Evolutionary conservation across 2,888 invertebrate species (phyloP).

Genomic region (Drosophila yooni): DNA sequence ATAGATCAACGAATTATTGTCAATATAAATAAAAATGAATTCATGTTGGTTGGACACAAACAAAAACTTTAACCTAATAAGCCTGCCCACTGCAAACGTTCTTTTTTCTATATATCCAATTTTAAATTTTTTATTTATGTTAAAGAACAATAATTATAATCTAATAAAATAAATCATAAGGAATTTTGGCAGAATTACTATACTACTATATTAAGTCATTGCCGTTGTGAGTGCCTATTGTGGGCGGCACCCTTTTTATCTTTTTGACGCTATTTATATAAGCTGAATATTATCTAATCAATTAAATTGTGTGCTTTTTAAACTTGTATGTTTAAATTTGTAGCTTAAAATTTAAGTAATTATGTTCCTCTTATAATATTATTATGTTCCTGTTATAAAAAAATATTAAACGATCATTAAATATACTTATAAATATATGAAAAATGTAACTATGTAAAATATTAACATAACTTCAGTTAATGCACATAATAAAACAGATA

Average conservation of each 20-base stretch:
- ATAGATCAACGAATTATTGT: not conserved
- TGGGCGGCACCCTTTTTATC: constrained; percentile 22
- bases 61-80: not conserved
- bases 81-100: not conserved
- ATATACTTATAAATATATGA: not conserved
- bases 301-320: constrained; percentile 35
- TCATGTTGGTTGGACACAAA: not conserved
- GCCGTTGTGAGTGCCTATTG: constrained; percentile 12
- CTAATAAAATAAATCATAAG: not conserved
- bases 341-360: constrained; percentile 13
- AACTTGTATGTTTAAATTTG: constrained; percentile 41
- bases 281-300: constrained; percentile 59
- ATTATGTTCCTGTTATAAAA: not conserved
- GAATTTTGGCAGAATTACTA: not conserved
- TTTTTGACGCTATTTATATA: constrained; percentile 49
- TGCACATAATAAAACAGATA: not conserved
- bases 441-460: not conserved
- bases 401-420: constrained; percentile 5
- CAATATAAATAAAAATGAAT: not conserved
- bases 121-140: not conserved
- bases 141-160: not conserved
- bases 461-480: not conserved
- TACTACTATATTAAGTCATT: constrained; percentile 14
- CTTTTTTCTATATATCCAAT: not conserved
- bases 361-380: not conserved